Percentiles rank a stretch among this genome's conserved stretches.
Evolutionary conservation across 2,888 invertebrate genomes (phyloP).

Genomic region (Conistra vaccinii): DNA sequence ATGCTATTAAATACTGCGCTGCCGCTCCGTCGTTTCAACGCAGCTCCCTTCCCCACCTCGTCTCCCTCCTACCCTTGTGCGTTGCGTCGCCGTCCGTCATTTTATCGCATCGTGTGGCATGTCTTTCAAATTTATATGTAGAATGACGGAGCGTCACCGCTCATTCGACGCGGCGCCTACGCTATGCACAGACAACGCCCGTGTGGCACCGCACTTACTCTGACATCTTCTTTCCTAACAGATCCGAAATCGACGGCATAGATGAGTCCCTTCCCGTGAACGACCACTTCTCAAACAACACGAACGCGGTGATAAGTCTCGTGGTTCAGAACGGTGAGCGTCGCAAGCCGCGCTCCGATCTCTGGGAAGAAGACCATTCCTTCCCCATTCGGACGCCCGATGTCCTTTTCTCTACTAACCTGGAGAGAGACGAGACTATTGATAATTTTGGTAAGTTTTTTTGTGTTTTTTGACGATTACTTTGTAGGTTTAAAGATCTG

Average conservation of each 20-base stretch:
- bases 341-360: conserved; percentile 92
- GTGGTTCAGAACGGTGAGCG: conserved; percentile 93
- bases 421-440: conserved; percentile 95
- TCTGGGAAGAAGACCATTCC: conserved; percentile 94
- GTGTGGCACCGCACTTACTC: too few relatives aligned
- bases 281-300: conserved; percentile 93
- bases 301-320: conserved; percentile 93
- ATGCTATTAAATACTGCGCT: too few relatives aligned
- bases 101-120: too few relatives aligned
- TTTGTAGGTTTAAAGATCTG: not conserved
- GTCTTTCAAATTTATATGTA: too few relatives aligned
- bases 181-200: too few relatives aligned
- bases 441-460: conserved; percentile 94
- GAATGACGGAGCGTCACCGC: too few relatives aligned
- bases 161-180: too few relatives aligned
- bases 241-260: conserved; percentile 95
- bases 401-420: conserved; percentile 93
- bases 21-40: too few relatives aligned
- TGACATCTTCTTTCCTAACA: too few relatives aligned
- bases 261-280: conserved; percentile 92
- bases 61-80: too few relatives aligned
- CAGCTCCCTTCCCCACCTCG: too few relatives aligned
- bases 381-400: conserved; percentile 85
- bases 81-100: too few relatives aligned
- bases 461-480: not conserved